A percentile compares a stretch with the other conserved stretches of the same genome.
Evolutionary conservation across 1,140 invertebrate species (phyloP).

Genomic region (Plutomurus gul): DNA sequence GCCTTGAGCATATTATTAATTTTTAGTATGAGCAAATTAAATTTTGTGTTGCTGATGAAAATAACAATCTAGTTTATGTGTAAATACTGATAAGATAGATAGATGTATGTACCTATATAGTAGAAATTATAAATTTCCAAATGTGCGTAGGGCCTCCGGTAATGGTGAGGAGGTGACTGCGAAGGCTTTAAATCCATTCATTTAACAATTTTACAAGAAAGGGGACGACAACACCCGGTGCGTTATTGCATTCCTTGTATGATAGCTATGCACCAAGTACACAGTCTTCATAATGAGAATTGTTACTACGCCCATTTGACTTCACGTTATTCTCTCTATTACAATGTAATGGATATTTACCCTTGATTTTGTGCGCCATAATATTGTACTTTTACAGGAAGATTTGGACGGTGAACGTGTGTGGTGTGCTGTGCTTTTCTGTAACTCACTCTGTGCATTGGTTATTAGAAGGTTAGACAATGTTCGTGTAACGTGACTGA

Average conservation of each 20-base stretch:
- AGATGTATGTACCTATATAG: too few species aligned
- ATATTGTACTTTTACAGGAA: neutral
- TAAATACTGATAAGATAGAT: too few species aligned
- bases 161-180: neutral
- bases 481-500: too few species aligned
- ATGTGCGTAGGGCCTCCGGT: neutral
- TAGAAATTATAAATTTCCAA: neutral
- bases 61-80: too few species aligned
- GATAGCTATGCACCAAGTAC: neutral
- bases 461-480: too few species aligned
- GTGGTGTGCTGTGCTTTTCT: too few species aligned
- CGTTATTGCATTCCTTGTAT: neutral
- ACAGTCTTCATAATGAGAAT: conserved; percentile 4
- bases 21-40: too few species aligned
- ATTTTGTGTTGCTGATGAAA: too few species aligned
- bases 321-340: neutral
- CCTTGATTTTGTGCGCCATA: neutral
- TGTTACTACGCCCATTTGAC: conserved; percentile 19
- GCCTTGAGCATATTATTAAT: too few species aligned
- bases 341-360: neutral
- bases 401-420: too few species aligned
- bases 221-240: neutral
- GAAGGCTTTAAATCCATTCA: conserved; percentile 17
- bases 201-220: conserved; percentile 26
- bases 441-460: too few species aligned